Evolutionary conservation across 1,140 invertebrate species (phyloP).

Genomic region (Meloidogyne chitwoodi): DNA sequence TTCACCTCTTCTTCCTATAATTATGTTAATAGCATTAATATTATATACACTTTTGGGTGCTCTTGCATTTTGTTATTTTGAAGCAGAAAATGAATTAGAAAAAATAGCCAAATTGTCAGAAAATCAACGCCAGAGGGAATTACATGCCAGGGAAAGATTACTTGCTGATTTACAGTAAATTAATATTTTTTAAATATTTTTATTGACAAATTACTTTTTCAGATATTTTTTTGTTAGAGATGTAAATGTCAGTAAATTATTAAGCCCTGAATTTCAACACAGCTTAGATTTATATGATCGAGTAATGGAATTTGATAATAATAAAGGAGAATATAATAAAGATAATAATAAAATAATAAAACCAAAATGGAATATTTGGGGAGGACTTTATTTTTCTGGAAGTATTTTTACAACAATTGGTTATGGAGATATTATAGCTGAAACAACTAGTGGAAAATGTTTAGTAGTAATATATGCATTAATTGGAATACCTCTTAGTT

Average conservation of each 20-base stretch:
- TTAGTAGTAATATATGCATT: conserved; percentile 93
- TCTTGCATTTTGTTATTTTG: conserved; percentile 27
- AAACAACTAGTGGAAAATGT: conserved; percentile 83
- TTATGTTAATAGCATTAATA: conserved; percentile 31
- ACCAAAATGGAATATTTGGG: conserved; percentile 39
- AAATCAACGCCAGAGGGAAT: not conserved
- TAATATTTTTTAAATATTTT: not conserved
- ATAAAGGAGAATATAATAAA: not conserved
- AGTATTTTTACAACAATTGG: conserved; percentile 53
- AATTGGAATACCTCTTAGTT: conserved; percentile 75
- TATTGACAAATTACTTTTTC: not conserved
- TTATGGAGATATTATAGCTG: conserved; percentile 89
- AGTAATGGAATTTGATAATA: conserved; percentile 22
- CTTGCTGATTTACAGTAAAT: conserved; percentile 20
- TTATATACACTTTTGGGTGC: conserved; percentile 34
- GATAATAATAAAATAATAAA: not conserved
- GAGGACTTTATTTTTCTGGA: conserved; percentile 47
- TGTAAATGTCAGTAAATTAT: conserved; percentile 27
- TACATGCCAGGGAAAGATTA: conserved; percentile 9
- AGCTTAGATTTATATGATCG: conserved; percentile 32
- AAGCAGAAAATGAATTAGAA: conserved; percentile 20
- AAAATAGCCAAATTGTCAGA: not conserved
- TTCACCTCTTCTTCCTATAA: conserved; percentile 34
- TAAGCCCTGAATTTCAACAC: conserved; percentile 17
- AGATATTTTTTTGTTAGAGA: conserved; percentile 24